Evolutionary conservation across 2,888 invertebrate species (phyloP).

Genomic region (Notocelia uddmanniana): DNA sequence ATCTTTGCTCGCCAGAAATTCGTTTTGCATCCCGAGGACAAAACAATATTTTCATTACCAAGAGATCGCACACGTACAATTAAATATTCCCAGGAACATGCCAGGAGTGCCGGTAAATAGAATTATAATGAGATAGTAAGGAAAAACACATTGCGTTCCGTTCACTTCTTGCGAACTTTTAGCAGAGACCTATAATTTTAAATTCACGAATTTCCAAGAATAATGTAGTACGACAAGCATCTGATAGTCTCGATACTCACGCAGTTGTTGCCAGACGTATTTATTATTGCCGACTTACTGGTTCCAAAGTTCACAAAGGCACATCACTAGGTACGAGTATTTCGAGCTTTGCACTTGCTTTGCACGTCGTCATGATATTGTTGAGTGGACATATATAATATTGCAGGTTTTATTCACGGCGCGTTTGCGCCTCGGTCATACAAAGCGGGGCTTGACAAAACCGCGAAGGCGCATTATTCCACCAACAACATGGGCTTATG

Average conservation of each 20-base stretch:
- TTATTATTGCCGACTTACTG: no score
- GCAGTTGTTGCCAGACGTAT: no score
- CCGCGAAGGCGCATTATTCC: slow-evolving; percentile 30
- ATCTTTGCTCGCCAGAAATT: slow-evolving; percentile 23
- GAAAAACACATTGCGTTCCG: no score
- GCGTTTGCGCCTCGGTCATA: slow-evolving; percentile 17
- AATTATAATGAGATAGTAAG: not conserved
- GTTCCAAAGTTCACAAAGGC: no score
- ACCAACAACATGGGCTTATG: not conserved
- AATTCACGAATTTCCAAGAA: no score
- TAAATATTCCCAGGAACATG: not conserved
- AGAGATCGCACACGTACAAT: not conserved
- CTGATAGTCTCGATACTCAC: no score
- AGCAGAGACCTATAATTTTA: no score
- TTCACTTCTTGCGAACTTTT: no score
- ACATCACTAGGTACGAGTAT: no score
- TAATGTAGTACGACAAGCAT: no score
- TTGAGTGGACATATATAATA: slow-evolving; percentile 43
- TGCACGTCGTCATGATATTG: slow-evolving; percentile 46
- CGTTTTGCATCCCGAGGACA: slow-evolving; percentile 20
- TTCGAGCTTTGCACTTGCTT: slow-evolving; percentile 37
- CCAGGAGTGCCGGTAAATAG: not conserved
- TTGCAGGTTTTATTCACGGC: slow-evolving; percentile 48
- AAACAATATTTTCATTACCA: not conserved
- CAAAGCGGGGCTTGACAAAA: slow-evolving; percentile 41